Base-by-base conservation (phyloP, 2,888 invertebrate genomes). In the Nomada hirtipes region DNA sequence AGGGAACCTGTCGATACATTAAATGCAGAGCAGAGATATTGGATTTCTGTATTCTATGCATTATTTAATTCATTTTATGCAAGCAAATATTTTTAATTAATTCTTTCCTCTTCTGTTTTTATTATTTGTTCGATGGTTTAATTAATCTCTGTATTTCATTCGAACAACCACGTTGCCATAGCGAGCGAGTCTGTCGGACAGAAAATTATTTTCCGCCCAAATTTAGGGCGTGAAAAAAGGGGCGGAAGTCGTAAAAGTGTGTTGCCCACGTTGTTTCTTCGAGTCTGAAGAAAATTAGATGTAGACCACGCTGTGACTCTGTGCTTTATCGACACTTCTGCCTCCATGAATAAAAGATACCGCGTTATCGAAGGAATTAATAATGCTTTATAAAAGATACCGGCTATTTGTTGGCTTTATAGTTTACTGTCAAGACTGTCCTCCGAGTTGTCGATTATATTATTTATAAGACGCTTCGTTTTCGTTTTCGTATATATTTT, bases 301-400 rank as follows among this genome's bases (percentile, higher is more conserved):
- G 55, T 47, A 13, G 71, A 53, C 57, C 29, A 55, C 55, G 59
- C 50, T n/a, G 29, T 67, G 29, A 55, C 64, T 65, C 60, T 60
- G 26, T 53, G 67, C 65, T 69, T 71, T 61, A 71, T 79, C 80
- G 61, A 50, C 72, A 55, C 44, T 68, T 26, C 64, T 64, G 63
- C 52, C 68, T 61, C 55, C 72, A 68, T 68, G 72, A 80, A 77
- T 80, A 80, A 80, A 77, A 76, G 69, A 77, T 77, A 71, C 18
- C 67, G 23, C 23, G 55, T 77, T 77, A 77, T 68, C 68, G 50
- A 42, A 29, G 63, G 72, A 80, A 77, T 76, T 77, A 80, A 77
- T 76, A 76, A 77, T 67, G 42, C 63, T 69, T 74, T 59, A 69
- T 42, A 67, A 47, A 52, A 61, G 80, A 68, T 77, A 63, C 52